phyloP scores from a whole-genome alignment of 2,888 invertebrate species.

The Chironomus tentans region DNA sequence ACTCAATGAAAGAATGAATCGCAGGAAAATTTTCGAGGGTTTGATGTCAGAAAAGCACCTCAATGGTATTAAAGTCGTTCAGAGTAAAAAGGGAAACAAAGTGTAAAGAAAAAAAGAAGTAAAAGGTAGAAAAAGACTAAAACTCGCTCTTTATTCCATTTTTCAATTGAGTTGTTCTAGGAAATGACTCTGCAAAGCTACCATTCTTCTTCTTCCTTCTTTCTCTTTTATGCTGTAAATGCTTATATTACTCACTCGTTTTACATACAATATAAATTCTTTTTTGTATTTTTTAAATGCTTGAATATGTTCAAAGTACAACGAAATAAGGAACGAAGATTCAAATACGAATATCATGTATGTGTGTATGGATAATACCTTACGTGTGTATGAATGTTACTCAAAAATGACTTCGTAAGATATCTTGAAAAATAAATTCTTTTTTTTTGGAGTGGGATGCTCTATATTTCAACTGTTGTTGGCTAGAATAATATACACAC shows the following conservation, averaged over 20 bases:
- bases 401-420: background rate
- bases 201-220: background rate
- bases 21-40: too few species aligned
- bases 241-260: background rate
- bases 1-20: too few species aligned
- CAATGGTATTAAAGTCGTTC: background rate
- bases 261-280: background rate
- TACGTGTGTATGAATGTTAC: background rate
- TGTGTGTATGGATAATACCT: background rate
- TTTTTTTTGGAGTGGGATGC: background rate
- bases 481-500: background rate
- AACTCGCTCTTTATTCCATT: background rate
- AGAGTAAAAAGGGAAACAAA: background rate
- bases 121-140: background rate
- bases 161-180: constrained; percentile 23
- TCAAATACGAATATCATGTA: background rate
- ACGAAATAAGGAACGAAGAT: background rate
- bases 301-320: background rate
- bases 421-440: background rate
- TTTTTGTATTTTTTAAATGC: too few species aligned
- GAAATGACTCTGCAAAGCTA: constrained; percentile 16
- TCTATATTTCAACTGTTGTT: background rate
- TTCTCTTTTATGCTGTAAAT: background rate
- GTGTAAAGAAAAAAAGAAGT: background rate
- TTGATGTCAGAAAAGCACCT: background rate